Evolutionary conservation across 2,888 invertebrate genomes (phyloP), one percentile per base, ranked within the genome.

Genomic region (Pterostichus madidus): DNA sequence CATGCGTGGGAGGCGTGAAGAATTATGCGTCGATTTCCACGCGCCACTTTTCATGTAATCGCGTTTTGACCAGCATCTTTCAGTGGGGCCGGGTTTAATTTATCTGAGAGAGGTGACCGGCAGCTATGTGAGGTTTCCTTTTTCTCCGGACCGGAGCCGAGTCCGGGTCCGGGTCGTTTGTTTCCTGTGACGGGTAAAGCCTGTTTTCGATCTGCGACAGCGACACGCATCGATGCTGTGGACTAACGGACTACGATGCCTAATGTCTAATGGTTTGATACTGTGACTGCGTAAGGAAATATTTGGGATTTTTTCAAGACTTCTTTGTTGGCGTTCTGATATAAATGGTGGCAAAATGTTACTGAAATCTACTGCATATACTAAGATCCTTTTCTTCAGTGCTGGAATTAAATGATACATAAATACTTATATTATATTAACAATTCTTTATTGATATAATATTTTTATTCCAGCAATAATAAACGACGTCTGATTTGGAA

Each of bases 21-120:
- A 80, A 80, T 80, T 73, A 80, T 80, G 80, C 80, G 68, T 71
- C 80, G 80, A 71, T 71, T 71, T 71, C 68, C 80, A 15, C 61
- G 68, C 52, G 31, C 73, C 44, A 71, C 80, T 64, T 80, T 80
- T 80, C 80, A 68, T 80, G 80, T 80, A 80, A 80, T 80, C 80
- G 73, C 80, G 56, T 80, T 80, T 80, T 80, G 80, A 80, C 80
- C 80, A 80, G 53, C 71, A 73, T 80, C 80, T 68, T 71, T 80
- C 80, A 80, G 17, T 24, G 7, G 32, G 53, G 46, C 52, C 53
- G 64, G 73, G 15, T 13, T 79, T 80, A 80, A 80, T 80, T 80
- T 80, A 80, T 80, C 80, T 61, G 13, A 11, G 71, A 13, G 17
- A n/a, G 71, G 44, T 71, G 46, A 35, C 24, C 71, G 46, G 44